Evolutionary conservation across 2,888 invertebrate species (phyloP).

Genomic region (Xestobium rufovillosum): DNA sequence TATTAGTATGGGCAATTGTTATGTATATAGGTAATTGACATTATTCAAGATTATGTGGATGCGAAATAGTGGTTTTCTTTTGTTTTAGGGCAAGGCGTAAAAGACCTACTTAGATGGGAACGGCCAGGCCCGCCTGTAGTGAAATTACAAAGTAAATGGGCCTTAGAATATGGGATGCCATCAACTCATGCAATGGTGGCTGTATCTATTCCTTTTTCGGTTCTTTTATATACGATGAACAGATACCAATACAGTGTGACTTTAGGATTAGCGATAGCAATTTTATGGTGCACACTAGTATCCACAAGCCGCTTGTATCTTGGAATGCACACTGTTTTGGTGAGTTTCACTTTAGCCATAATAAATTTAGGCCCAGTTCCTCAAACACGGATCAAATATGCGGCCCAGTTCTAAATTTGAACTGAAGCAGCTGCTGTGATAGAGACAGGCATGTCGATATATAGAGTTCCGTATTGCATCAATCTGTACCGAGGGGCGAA

Average conservation of each 20-base stretch:
- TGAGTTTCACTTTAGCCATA: constrained; percentile 51
- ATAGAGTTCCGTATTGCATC: too few relatives aligned
- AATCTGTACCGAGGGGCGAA: too few relatives aligned
- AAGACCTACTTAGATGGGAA: constrained; percentile 82
- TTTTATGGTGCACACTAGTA: constrained; percentile 67
- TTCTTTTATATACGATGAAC: constrained; percentile 70
- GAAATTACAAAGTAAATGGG: constrained; percentile 80
- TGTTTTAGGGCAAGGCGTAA: constrained; percentile 70
- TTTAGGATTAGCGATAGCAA: constrained; percentile 52
- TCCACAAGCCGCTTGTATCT: constrained; percentile 81
- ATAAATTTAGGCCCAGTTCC: too few relatives aligned
- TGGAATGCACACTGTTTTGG: constrained; percentile 89
- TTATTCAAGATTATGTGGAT: too few relatives aligned
- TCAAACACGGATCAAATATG: too few relatives aligned
- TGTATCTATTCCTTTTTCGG: constrained; percentile 78
- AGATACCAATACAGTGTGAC: constrained; percentile 66
- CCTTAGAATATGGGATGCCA: constrained; percentile 90
- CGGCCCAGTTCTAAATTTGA: too few relatives aligned
- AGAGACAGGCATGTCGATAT: too few relatives aligned
- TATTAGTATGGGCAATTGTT: constrained; percentile 72
- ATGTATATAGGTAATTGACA: constrained; percentile 70
- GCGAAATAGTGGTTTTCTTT: not conserved
- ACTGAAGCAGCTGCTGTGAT: too few relatives aligned
- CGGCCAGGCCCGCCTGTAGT: constrained; percentile 79
- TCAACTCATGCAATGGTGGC: constrained; percentile 93